A percentile compares a stretch with the other conserved stretches of the same genome.
Evolutionary conservation across 2,888 invertebrate species (phyloP).

Genomic region (Drosophila mettleri): DNA sequence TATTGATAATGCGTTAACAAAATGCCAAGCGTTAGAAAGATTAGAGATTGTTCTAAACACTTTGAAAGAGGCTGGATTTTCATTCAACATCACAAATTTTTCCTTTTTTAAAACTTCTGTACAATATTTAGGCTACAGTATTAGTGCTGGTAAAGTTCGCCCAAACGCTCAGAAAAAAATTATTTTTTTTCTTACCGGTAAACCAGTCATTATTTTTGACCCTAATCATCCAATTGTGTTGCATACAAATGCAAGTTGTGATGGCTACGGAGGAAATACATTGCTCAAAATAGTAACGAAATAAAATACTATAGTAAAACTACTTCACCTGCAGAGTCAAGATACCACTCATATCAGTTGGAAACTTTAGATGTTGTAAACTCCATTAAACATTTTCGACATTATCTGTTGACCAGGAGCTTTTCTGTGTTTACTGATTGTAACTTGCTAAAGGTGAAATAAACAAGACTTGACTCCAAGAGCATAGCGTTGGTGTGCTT

Average conservation of each 20-base stretch:
- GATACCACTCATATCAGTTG: neutral
- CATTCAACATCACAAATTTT: neutral
- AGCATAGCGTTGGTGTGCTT: neutral
- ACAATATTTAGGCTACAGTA: neutral
- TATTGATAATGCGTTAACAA: neutral
- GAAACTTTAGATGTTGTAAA: neutral
- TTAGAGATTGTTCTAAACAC: neutral
- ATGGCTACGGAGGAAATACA: no score
- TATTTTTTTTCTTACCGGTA: neutral
- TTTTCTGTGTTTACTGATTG: neutral
- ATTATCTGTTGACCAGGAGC: neutral
- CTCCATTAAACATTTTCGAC: neutral
- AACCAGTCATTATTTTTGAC: neutral
- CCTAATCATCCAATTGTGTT: neutral
- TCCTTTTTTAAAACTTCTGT: neutral
- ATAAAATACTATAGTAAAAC: neutral
- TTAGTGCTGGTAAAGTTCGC: slow-evolving; percentile 1
- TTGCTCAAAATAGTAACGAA: neutral
- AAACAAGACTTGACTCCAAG: neutral
- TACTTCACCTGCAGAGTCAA: neutral
- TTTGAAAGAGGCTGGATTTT: neutral
- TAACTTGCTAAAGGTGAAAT: neutral
- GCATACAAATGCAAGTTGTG: no score
- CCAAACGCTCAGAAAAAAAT: neutral
- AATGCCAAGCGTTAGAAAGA: no score